These are phyloP conservation scores for Leiothrix lutea DNA, from an alignment of 2,113 vertebrate species.

Conservation along the genomic window DNA sequence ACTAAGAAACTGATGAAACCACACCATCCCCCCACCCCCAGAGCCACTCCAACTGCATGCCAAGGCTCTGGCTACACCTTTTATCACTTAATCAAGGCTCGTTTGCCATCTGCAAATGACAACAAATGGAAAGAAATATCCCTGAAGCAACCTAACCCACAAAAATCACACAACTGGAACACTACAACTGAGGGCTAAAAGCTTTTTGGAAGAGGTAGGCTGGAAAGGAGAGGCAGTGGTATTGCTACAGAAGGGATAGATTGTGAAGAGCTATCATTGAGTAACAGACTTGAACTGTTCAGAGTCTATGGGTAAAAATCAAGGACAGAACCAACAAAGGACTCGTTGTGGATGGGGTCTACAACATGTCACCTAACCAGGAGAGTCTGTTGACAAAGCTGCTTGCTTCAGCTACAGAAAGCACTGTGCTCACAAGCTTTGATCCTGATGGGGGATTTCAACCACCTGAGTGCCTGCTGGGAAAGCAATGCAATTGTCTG, in stretches of 20 bases:
- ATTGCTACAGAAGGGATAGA: no score
- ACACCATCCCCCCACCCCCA: no score
- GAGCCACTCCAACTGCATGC: background rate
- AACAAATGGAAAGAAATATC: background rate
- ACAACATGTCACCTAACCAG: background rate
- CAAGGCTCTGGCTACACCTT: background rate
- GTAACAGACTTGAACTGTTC: background rate
- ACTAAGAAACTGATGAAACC: background rate
- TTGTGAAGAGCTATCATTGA: background rate
- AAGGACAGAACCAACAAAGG: background rate
- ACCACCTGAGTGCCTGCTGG: background rate
- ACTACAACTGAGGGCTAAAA: no score
- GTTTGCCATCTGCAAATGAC: background rate
- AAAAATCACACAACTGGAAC: background rate
- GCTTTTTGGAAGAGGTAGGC: accelerated
- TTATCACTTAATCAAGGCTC: background rate
- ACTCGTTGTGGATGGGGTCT: background rate
- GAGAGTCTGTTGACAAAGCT: background rate
- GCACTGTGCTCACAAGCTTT: background rate
- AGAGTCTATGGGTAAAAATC: background rate
- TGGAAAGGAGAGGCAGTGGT: background rate
- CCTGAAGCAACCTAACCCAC: background rate
- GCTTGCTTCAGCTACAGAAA: background rate
- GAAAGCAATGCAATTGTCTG: background rate
- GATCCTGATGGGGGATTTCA: background rate